These are phyloP conservation scores for Garrulus glandarius DNA, from an alignment of 2,797 vertebrate species.

Conservation along the genomic window DNA sequence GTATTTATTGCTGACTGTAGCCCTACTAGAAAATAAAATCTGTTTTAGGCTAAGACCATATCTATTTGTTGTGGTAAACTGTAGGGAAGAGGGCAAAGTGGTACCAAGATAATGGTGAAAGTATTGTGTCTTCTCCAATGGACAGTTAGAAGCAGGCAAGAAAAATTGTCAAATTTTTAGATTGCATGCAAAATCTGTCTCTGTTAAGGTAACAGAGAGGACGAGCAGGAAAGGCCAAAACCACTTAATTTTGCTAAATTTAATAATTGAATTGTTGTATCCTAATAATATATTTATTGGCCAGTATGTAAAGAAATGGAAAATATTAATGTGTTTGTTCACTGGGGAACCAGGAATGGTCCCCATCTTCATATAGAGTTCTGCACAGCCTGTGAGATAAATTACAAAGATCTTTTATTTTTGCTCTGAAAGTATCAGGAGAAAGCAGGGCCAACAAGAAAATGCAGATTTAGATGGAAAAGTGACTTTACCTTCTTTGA, in stretches of 20 bases:
- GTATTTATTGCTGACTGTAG: neutral
- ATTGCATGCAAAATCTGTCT: neutral
- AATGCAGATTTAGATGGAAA: neutral
- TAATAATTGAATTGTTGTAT: neutral
- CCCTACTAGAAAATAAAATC: neutral
- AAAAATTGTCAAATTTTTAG: neutral
- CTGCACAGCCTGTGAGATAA: neutral
- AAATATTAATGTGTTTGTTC: neutral
- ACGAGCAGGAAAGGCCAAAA: rapidly evolving
- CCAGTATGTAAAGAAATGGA: neutral
- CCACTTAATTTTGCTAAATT: neutral
- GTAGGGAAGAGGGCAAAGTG: neutral
- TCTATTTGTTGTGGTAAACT: neutral
- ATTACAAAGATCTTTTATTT: neutral
- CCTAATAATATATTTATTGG: neutral
- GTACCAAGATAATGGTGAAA: neutral
- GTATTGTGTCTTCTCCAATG: neutral
- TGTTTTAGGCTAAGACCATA: neutral
- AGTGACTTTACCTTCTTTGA: neutral
- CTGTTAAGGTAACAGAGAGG: neutral
- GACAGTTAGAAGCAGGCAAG: neutral
- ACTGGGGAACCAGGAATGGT: neutral
- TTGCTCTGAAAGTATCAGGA: neutral
- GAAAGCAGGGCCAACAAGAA: neutral
- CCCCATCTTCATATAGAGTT: neutral